phyloP scores from a whole-genome alignment of 2,113 vertebrate species.

The Bombycilla garrulus region DNA sequence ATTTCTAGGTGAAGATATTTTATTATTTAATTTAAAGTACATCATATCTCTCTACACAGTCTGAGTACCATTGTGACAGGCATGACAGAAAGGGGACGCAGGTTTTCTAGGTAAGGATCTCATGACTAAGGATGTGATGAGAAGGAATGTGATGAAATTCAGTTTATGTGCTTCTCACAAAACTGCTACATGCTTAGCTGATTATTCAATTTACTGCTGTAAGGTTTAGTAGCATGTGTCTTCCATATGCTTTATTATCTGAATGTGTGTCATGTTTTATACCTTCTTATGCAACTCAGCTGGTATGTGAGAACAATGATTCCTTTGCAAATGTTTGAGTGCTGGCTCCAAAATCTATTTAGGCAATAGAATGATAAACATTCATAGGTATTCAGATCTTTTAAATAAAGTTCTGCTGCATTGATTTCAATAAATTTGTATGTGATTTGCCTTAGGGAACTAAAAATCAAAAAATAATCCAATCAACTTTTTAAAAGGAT shows the following conservation, averaged over 20 bases:
- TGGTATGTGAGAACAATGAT: not conserved
- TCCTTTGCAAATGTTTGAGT: not conserved
- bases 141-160: not conserved
- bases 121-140: not conserved
- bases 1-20: not conserved
- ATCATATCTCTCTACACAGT: not conserved
- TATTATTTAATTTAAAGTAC: not conserved
- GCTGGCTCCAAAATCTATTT: not conserved
- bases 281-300: not conserved
- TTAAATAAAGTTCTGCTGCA: not conserved
- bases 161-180: not conserved
- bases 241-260: not conserved
- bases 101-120: not conserved
- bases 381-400: not conserved
- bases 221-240: not conserved
- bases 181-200: not conserved
- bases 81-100: not conserved
- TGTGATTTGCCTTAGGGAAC: not conserved
- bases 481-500: slow-evolving; percentile 25
- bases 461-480: slow-evolving; percentile 19
- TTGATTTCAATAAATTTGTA: not conserved
- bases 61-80: not conserved
- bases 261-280: not conserved
- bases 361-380: not conserved
- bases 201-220: not conserved